These are phyloP conservation scores for Diadumene lineata DNA, from an alignment of 92 coral and sea anemone genomes.

Conservation along the genomic window DNA sequence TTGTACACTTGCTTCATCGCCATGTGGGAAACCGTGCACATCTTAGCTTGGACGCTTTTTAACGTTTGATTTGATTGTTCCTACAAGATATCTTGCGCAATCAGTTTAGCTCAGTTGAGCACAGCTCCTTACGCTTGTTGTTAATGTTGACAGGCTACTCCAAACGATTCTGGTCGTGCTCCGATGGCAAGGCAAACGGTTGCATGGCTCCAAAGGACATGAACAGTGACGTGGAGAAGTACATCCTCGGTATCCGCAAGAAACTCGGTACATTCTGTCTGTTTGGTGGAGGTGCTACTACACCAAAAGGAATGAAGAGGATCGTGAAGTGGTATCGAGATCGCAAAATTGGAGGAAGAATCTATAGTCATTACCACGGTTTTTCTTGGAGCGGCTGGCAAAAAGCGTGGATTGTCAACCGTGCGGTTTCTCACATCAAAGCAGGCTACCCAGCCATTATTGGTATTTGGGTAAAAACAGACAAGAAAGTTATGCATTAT, in stretches of 20 bases:
- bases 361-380: constrained; percentile 3
- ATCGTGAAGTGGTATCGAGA: constrained; percentile 22
- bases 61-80: too few species aligned
- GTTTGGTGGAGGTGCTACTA: constrained; percentile 36
- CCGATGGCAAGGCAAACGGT: neutral
- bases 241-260: constrained; percentile 12
- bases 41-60: too few species aligned
- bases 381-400: constrained; percentile 18
- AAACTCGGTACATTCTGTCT: constrained; percentile 22
- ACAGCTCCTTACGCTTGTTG: too few species aligned
- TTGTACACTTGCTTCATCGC: too few species aligned
- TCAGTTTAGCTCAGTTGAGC: too few species aligned
- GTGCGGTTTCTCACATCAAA: constrained; percentile 23
- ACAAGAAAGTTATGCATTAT: constrained; percentile 28
- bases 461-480: constrained; percentile 41
- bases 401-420: constrained; percentile 27
- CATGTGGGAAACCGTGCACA: too few species aligned
- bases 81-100: too few species aligned
- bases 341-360: constrained; percentile 16
- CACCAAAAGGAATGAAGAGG: constrained; percentile 16
- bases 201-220: constrained; percentile 21
- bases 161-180: constrained; percentile 22
- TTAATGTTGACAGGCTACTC: constrained; percentile 26
- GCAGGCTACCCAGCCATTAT: constrained; percentile 45
- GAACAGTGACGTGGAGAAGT: neutral